These are phyloP conservation scores for Takifugu flavidus DNA, from an alignment of 2,113 vertebrate genomes.

Conservation along the genomic window DNA sequence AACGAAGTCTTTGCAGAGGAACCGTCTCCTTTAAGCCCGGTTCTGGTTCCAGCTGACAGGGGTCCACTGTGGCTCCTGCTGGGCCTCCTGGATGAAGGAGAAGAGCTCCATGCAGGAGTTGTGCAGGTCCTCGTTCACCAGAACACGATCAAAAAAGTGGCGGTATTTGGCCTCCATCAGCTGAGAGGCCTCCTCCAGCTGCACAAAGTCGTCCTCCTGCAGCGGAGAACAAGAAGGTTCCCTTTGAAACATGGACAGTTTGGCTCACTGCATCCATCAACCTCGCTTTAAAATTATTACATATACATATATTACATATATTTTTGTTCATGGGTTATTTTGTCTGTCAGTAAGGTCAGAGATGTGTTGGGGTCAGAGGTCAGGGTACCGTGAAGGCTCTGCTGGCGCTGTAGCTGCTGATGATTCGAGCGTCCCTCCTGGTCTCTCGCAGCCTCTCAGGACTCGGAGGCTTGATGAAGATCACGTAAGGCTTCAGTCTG, in stretches of 20 bases:
- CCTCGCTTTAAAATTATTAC: no score
- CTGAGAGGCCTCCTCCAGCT: conserved; percentile 80
- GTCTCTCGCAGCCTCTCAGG: conserved; percentile 79
- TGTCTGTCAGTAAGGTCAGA: no score
- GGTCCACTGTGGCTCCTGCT: conserved; percentile 86
- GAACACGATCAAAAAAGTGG: conserved; percentile 83
- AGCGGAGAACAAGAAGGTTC: not conserved
- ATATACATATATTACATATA: no score
- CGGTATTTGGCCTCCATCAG: conserved; percentile 84
- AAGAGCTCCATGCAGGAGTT: conserved; percentile 79
- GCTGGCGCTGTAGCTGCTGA: conserved; percentile 79
- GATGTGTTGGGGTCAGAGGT: no score
- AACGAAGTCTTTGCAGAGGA: no score
- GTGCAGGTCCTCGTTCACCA: conserved; percentile 84
- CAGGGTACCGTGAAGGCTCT: conserved; percentile 79
- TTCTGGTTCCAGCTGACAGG: conserved; percentile 77
- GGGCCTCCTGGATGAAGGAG: conserved; percentile 76
- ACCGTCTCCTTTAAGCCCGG: conserved; percentile 17
- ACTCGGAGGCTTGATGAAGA: conserved; percentile 86
- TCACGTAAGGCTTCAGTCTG: conserved; percentile 85
- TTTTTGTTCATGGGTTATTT: no score
- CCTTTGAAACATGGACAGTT: not conserved
- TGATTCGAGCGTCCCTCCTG: conserved; percentile 77
- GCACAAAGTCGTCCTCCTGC: conserved; percentile 87
- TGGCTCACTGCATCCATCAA: not conserved